These are phyloP conservation scores for Griposia aprilina DNA, from an alignment of 2,888 invertebrate genomes.

Conservation along the genomic window DNA sequence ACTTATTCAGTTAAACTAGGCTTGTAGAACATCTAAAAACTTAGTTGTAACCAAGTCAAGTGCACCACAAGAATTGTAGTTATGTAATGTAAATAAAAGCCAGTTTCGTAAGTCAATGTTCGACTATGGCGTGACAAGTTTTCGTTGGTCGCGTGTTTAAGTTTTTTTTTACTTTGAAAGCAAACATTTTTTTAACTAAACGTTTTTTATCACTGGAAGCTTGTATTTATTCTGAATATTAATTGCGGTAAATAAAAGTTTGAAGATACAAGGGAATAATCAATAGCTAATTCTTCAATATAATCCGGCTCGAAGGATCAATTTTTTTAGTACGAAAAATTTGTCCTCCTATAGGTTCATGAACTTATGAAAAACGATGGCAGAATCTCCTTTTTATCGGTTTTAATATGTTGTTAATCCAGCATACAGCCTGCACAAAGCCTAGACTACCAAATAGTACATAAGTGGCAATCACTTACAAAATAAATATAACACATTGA, in stretches of 20 bases:
- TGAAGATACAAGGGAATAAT: neutral
- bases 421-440: neutral
- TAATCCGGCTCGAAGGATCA: slow-evolving; percentile 21
- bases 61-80: slow-evolving; percentile 47
- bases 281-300: neutral
- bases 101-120: slow-evolving; percentile 46
- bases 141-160: slow-evolving; percentile 7
- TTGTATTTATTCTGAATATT: slow-evolving; percentile 21
- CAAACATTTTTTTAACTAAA: neutral
- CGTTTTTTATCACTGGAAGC: neutral
- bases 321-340: too few relatives aligned
- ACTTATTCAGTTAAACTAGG: slow-evolving; percentile 26
- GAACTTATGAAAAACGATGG: neutral
- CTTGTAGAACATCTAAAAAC: slow-evolving; percentile 42
- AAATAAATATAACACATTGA: slow-evolving; percentile 15
- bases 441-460: slow-evolving; percentile 11
- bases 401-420: neutral
- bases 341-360: neutral
- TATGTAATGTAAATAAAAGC: slow-evolving; percentile 61
- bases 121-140: slow-evolving; percentile 20
- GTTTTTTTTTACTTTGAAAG: neutral
- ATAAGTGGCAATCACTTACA: slow-evolving; percentile 28
- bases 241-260: neutral
- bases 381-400: neutral
- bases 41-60: slow-evolving; percentile 60